A percentile compares a stretch with the other conserved stretches of the same genome.
phyloP scores from a whole-genome alignment of 1,140 invertebrate genomes.

The Xylocopa sonorina region DNA sequence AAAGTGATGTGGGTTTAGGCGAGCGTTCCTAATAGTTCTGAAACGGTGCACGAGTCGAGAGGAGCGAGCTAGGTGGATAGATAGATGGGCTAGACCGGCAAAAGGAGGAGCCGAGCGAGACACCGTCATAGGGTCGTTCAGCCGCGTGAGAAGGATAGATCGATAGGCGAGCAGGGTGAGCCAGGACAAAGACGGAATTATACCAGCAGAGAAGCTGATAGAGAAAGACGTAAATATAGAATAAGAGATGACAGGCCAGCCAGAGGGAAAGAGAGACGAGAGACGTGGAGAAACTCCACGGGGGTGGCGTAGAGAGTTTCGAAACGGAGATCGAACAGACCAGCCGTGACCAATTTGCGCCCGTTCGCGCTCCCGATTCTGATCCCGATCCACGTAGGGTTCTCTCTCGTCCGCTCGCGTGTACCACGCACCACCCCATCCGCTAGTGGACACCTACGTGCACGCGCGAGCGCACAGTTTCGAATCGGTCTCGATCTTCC shows the following conservation, averaged over 20 bases:
- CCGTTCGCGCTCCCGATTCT: constrained; percentile 71
- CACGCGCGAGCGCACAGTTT: too few relatives aligned
- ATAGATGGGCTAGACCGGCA: constrained; percentile 47
- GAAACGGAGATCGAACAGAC: constrained; percentile 76
- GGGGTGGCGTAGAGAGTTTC: constrained; percentile 15
- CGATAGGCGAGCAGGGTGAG: constrained; percentile 6
- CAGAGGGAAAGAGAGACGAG: neutral
- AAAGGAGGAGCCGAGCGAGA: constrained; percentile 52
- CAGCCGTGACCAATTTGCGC: constrained; percentile 82
- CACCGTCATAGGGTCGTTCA: too few relatives aligned
- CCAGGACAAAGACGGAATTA: neutral
- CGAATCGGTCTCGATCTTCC: constrained; percentile 40
- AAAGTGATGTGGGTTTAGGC: constrained; percentile 65
- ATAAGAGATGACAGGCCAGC: constrained; percentile 36
- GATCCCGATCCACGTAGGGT: constrained; percentile 63
- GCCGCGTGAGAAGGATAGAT: constrained; percentile 44
- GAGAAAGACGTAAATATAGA: constrained; percentile 39
- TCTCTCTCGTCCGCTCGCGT: constrained; percentile 19
- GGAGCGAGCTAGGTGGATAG: constrained; percentile 59
- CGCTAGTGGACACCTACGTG: neutral
- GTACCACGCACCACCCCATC: neutral
- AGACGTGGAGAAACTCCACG: constrained; percentile 3
- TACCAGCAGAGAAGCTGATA: neutral
- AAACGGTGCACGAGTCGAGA: constrained; percentile 68
- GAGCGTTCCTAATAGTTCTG: constrained; percentile 72